phyloP scores from a whole-genome alignment of 2,113 vertebrate species.

The Buteo buteo region DNA sequence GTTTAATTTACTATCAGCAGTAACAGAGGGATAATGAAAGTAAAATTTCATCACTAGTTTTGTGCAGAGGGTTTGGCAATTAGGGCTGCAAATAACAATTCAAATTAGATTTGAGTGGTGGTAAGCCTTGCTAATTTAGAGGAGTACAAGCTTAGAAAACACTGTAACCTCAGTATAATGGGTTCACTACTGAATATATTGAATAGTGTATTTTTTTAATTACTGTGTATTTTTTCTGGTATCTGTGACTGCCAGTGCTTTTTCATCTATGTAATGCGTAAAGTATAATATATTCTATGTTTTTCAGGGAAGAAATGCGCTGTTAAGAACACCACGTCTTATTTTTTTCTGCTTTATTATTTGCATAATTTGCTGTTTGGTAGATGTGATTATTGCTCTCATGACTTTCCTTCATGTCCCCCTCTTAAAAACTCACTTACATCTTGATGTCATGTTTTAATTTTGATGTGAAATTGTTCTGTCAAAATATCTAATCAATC shows the following conservation, averaged over 20 bases:
- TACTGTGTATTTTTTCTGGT: background rate
- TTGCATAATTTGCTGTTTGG: background rate
- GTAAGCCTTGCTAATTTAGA: slow-evolving; percentile 41
- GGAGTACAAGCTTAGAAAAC: slow-evolving; percentile 11
- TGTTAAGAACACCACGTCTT: background rate
- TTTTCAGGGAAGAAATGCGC: background rate
- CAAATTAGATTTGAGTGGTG: slow-evolving; percentile 47
- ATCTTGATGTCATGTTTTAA: background rate
- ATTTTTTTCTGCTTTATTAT: background rate
- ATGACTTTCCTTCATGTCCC: background rate
- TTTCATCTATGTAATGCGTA: background rate
- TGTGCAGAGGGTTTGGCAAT: slow-evolving; percentile 28
- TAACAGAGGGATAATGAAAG: slow-evolving; percentile 46
- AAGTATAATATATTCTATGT: background rate
- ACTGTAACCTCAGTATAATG: background rate
- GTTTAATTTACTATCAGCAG: slow-evolving; percentile 61
- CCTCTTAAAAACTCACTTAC: background rate
- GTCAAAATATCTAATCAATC: background rate
- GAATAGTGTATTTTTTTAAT: background rate
- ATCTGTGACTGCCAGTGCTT: background rate
- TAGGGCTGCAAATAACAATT: slow-evolving; percentile 55
- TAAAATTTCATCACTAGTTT: slow-evolving; percentile 37
- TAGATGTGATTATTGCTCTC: background rate
- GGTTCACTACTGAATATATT: background rate
- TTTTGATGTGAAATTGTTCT: background rate